Evolutionary conservation across 2,888 invertebrate genomes (phyloP), one percentile per base, ranked within the genome.

Genomic region (Deroplatys truncata): DNA sequence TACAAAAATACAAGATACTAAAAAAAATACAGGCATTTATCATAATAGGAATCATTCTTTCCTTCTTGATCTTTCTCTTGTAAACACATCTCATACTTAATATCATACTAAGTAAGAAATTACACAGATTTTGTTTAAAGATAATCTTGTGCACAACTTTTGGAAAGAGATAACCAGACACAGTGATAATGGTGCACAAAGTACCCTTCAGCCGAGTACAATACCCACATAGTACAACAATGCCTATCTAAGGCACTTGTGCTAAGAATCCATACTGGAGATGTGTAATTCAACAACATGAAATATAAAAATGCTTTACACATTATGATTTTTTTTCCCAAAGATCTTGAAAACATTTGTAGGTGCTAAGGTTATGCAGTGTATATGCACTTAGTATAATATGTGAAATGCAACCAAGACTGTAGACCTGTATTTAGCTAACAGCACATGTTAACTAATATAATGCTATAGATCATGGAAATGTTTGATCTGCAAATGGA

Each of bases 231-330:
- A 89, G 90, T 91, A 91, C 92, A 92, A 91, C 91, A 91, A 92
- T 92, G 92, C 92, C 92, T 91, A 90, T 91, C 91, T 92, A 92
- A 92, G 92, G 92, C 92, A 92, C 92, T 92, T 92, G 92, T 92
- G 92, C 92, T 92, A 91, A 91, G 87, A 91, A 90, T 91, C 84
- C 49, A 89, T 89, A 90, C 89, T 89, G 43, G 90, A 90, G 90
- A 91, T 91, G 86, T 90, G 90, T 88, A 91, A 91, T 89, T 91
- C 90, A 90, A 91, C 88, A 91, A 89, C 90, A 90, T 85, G 88
- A 89, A 89, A 91, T 90, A 90, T 91, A 91, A 91, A 90, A 90
- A 91, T 90, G 90, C 84, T 90, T 90, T 90, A 20, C 56, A 72
- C 25, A 72, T 56, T 56, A 20, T 20, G 56, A 72, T 20, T 56